Conservation (phyloP, 2,888 invertebrate species). For the Cactoblastis cactorum region DNA sequence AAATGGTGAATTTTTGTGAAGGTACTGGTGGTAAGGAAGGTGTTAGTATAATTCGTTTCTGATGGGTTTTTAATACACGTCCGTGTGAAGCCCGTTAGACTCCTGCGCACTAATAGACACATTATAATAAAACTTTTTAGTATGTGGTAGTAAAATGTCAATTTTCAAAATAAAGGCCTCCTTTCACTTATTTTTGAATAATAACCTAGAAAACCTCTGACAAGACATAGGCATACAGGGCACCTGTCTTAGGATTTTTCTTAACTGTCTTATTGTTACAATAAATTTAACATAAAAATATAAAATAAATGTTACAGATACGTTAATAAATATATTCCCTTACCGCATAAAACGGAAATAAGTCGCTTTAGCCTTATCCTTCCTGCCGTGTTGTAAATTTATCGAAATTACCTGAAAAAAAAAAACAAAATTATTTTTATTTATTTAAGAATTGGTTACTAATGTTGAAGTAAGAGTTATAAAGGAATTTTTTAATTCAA, state of each 20-base stretch:
- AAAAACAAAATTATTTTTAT: background rate
- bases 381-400: background rate
- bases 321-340: no score
- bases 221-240: no score
- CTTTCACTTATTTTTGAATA: background rate
- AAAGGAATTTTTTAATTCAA: no score
- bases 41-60: slow-evolving; percentile 70
- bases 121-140: slow-evolving; percentile 50
- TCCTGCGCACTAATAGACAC: slow-evolving; percentile 67
- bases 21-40: slow-evolving; percentile 30
- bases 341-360: no score
- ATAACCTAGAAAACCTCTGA: no score
- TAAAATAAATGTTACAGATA: no score
- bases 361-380: no score
- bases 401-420: background rate
- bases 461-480: no score
- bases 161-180: background rate
- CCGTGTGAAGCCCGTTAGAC: slow-evolving; percentile 59
- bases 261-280: no score
- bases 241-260: no score
- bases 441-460: no score
- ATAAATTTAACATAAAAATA: no score
- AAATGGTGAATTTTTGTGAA: background rate
- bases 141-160: slow-evolving; percentile 28
- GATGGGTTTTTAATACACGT: slow-evolving; percentile 73